phyloP scores from a whole-genome alignment of 2,113 vertebrate species.

The Recurvirostra avosetta region DNA sequence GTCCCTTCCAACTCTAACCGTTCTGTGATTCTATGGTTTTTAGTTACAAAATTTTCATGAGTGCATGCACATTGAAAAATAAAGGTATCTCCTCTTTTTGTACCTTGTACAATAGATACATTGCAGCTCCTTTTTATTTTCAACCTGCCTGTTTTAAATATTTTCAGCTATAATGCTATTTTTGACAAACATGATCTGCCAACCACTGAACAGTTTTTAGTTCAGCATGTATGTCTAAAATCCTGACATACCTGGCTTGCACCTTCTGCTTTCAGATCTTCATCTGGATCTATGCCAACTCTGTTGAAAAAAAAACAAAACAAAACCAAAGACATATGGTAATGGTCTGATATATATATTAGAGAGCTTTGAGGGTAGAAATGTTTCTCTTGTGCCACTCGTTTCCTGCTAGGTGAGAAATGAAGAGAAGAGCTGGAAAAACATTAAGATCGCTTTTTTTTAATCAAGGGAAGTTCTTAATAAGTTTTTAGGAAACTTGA shows the following conservation, averaged over 20 bases:
- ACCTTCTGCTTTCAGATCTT: conserved; percentile 64
- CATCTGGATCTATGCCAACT: conserved; percentile 75
- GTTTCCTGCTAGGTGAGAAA: not conserved
- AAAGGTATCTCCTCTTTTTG: not conserved
- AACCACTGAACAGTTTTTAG: not conserved
- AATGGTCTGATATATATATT: not conserved
- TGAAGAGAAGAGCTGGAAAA: not conserved
- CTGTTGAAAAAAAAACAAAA: conserved; percentile 54
- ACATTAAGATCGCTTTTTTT: not conserved
- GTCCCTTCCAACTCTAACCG: too few species aligned
- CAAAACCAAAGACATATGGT: not conserved
- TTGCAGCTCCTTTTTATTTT: not conserved
- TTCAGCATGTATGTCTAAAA: not conserved
- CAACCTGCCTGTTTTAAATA: not conserved
- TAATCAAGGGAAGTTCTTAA: not conserved
- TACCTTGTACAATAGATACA: not conserved
- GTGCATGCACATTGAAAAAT: not conserved
- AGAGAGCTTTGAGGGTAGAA: not conserved
- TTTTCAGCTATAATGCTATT: not conserved
- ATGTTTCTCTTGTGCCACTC: not conserved
- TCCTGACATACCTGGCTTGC: conserved; percentile 72
- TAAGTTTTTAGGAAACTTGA: not conserved
- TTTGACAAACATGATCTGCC: not conserved
- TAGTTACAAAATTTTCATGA: not conserved
- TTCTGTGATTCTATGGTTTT: not conserved